Evolutionary conservation across 2,113 vertebrate species (phyloP), one percentile per base, ranked within the genome.

Genomic region (Balaeniceps rex): DNA sequence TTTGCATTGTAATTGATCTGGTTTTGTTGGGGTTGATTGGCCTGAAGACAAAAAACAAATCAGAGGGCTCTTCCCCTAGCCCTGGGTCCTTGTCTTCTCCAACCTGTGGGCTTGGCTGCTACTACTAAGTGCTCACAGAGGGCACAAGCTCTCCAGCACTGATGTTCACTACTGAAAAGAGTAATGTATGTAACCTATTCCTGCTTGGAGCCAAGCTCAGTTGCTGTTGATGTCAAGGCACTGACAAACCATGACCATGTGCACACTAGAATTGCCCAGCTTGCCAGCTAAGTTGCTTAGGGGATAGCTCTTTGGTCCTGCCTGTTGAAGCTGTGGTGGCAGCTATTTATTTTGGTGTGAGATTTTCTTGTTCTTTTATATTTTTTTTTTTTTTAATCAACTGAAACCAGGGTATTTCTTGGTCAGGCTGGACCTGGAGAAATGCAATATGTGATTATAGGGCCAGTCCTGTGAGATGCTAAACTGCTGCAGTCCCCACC

Each of bases 391-490:
- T 72, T 83, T 38, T 2, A 38, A 58, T 85, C 44, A 63, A 38
- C 42, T 18, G 18, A 91, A 92, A 77, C 60, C 4, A 21, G n/a
- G 40, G 55, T 90, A 34, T 94, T 94, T 97, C 94, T 94, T 94
- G n/a, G 65, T 94, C 90, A 96, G 94, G 94, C 95, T 93, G 90
- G 96, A 89, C 96, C 95, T 93, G 94, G 89, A 86, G 80, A 94
- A 97, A 94, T 54, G 54, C 58, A 68, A 8, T 84, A 44, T 91
- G 55, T 6, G 7, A 58, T 92, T 93, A 70, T 33, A 54, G 57
- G 72, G 75, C 57, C 68, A 72, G 46, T 68, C 19, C 17, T 90
- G 42, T 57, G 77, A 86, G 70, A 93, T 81, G 55, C 57, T 74
- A 38, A 93, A 72, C 74, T 81, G 85, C 81, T 94, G 86, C 72